phyloP scores from a whole-genome alignment of 2,113 vertebrate species.

The Upupa epops region DNA sequence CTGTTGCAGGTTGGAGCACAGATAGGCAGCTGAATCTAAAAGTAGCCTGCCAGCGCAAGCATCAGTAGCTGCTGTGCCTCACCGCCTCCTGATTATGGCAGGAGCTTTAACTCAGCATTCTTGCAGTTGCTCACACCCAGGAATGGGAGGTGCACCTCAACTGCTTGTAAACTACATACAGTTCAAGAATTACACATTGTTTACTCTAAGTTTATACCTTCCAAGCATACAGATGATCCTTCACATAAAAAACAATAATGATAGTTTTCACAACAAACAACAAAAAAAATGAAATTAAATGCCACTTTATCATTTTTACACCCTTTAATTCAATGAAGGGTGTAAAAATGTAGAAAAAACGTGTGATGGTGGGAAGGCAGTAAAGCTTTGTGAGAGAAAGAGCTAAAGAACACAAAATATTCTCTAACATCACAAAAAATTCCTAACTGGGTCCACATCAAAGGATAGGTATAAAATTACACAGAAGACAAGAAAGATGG shows the following conservation, averaged over 20 bases:
- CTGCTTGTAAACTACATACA: neutral
- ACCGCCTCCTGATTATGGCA: neutral
- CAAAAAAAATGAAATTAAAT: neutral
- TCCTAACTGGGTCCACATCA: neutral
- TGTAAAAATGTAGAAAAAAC: neutral
- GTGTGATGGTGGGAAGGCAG: neutral
- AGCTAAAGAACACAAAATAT: neutral
- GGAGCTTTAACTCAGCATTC: neutral
- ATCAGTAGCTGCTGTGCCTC: neutral
- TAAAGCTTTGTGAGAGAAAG: neutral
- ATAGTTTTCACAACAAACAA: neutral
- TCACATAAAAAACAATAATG: neutral
- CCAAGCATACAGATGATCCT: neutral
- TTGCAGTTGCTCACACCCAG: neutral
- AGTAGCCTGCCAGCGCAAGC: neutral
- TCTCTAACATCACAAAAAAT: neutral
- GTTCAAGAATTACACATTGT: neutral
- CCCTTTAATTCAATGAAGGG: neutral
- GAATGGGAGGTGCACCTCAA: neutral
- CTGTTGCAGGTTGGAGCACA: neutral
- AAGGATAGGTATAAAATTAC: neutral
- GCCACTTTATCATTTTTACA: neutral
- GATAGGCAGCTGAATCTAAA: neutral
- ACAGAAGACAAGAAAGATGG: neutral
- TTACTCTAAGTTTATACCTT: neutral